Evolutionary conservation across 2,797 vertebrate species (phyloP).

Genomic region (Rachycentron canadum): DNA sequence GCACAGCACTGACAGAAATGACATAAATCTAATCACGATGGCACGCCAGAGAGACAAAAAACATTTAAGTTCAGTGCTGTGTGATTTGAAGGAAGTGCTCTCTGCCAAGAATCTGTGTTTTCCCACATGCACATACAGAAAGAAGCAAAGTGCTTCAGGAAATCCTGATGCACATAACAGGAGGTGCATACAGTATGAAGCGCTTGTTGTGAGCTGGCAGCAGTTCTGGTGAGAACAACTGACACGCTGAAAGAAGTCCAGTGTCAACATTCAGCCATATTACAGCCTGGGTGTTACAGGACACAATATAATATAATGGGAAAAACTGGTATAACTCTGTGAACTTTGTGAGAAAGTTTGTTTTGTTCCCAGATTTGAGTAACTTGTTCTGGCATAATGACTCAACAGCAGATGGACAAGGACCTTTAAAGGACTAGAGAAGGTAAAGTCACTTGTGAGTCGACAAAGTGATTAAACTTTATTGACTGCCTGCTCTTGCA

Average conservation of each 20-base stretch:
- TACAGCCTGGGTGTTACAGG: slow-evolving; percentile 53
- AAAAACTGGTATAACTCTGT: slow-evolving; percentile 49
- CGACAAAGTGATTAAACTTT: slow-evolving; percentile 20
- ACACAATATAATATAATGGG: slow-evolving; percentile 58
- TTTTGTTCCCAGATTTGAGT: slow-evolving; percentile 7
- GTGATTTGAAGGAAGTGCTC: slow-evolving; percentile 32
- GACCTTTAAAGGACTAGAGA: background rate
- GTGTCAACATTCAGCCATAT: slow-evolving; percentile 52
- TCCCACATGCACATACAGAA: slow-evolving; percentile 61
- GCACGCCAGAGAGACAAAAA: slow-evolving; percentile 38
- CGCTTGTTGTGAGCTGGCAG: slow-evolving; percentile 58
- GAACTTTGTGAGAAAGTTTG: slow-evolving; percentile 21
- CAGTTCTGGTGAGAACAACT: slow-evolving; percentile 67
- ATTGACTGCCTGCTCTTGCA: slow-evolving; percentile 10
- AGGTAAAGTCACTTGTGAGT: background rate
- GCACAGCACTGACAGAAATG: slow-evolving; percentile 12
- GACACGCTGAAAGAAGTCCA: slow-evolving; percentile 46
- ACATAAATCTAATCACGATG: slow-evolving; percentile 17
- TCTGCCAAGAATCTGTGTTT: slow-evolving; percentile 62
- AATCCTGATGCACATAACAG: slow-evolving; percentile 77
- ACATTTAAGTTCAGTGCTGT: slow-evolving; percentile 9
- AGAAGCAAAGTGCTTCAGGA: slow-evolving; percentile 48
- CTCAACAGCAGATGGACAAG: background rate
- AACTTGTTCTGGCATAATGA: slow-evolving; percentile 5
- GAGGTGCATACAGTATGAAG: slow-evolving; percentile 51